Conservation (phyloP, 2,888 invertebrate genomes). For the Drosophila neonasuta region DNA sequence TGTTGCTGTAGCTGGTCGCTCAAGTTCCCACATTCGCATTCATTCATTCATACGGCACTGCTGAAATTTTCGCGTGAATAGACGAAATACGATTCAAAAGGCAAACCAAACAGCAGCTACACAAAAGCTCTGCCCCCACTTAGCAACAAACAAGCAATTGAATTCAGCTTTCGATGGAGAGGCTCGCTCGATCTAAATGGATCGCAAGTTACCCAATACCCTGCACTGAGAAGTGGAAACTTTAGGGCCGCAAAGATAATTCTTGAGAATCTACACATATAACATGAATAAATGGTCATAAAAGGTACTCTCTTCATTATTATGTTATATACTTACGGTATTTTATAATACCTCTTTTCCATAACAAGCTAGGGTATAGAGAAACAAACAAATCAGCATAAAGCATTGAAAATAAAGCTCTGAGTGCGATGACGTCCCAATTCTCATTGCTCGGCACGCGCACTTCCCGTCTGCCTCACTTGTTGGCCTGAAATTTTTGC, state of each 20-base stretch:
- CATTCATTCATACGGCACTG: slow-evolving; percentile 58
- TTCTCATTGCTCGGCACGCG: slow-evolving; percentile 52
- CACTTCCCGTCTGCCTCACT: slow-evolving; percentile 31
- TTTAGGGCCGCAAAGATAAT: not conserved
- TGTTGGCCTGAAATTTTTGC: slow-evolving; percentile 12
- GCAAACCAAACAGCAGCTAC: slow-evolving; percentile 55
- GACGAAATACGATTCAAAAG: slow-evolving; percentile 59
- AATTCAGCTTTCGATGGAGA: slow-evolving; percentile 9
- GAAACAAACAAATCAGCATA: slow-evolving; percentile 33
- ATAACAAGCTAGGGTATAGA: not conserved
- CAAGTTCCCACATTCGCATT: slow-evolving; percentile 51
- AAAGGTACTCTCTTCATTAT: not conserved
- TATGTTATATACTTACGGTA: not conserved
- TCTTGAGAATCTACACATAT: not conserved
- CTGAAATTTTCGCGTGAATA: slow-evolving; percentile 62
- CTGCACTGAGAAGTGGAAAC: not conserved
- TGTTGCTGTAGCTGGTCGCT: slow-evolving; percentile 25
- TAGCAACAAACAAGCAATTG: slow-evolving; percentile 60
- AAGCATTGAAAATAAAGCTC: slow-evolving; percentile 10
- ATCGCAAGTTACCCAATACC: not conserved
- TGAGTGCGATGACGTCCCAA: slow-evolving; percentile 52
- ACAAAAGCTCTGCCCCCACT: slow-evolving; percentile 44
- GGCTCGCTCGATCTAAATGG: slow-evolving; percentile 8
- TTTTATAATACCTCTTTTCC: not conserved
- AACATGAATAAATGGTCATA: not conserved